Percentiles rank a stretch among this genome's conserved stretches.
phyloP scores from a whole-genome alignment of 2,797 vertebrate species.

The Phalanger gymnotis region DNA sequence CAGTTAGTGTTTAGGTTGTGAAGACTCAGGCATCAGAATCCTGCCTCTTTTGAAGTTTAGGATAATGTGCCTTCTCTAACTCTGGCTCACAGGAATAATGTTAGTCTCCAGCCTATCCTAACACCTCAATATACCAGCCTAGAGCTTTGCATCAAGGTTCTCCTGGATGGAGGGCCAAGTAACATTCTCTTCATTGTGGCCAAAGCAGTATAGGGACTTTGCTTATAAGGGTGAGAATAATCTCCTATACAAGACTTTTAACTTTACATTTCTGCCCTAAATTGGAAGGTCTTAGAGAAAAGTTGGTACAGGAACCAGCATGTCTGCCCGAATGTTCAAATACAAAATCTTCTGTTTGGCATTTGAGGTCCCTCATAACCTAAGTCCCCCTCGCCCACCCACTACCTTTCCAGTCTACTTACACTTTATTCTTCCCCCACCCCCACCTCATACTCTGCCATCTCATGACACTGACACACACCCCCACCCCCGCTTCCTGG shows the following conservation, averaged over 20 bases:
- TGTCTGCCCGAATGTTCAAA: background rate
- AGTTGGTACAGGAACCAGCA: background rate
- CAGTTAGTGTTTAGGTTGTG: background rate
- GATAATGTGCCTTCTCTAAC: background rate
- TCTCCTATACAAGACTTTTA: background rate
- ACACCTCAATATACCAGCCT: background rate
- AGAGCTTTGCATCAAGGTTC: background rate
- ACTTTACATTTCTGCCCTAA: background rate
- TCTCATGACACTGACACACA: background rate
- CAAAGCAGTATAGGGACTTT: background rate
- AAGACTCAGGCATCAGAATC: background rate
- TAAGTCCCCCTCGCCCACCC: background rate
- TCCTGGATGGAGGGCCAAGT: background rate
- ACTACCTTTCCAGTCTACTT: background rate
- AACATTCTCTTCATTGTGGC: background rate
- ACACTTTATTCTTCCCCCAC: background rate
- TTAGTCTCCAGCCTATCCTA: background rate
- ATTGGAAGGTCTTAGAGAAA: background rate
- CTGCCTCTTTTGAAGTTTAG: background rate
- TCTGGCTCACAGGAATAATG: background rate
- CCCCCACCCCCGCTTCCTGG: too few relatives aligned
- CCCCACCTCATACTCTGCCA: background rate
- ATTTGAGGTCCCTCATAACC: background rate
- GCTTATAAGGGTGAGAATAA: background rate
- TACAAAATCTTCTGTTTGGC: background rate